Evolutionary conservation across 2,113 vertebrate species (phyloP).

Genomic region (Hippoglossus stenolepis): DNA sequence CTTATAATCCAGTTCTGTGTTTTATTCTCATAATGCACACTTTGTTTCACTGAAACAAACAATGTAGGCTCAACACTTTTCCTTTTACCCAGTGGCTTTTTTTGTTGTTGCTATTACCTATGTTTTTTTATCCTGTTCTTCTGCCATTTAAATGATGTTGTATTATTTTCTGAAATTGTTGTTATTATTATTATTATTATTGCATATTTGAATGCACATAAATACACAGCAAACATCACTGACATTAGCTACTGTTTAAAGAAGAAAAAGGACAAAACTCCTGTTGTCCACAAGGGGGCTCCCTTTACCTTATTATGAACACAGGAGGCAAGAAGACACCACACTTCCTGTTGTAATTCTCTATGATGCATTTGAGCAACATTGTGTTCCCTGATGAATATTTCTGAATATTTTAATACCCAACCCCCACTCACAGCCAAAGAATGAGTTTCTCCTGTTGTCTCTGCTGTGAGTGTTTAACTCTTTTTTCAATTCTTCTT

Average conservation of each 20-base stretch:
- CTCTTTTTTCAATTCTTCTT: neutral
- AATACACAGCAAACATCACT: neutral
- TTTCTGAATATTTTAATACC: neutral
- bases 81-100: no score
- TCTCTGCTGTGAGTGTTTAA: conserved; percentile 6
- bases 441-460: neutral
- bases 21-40: no score
- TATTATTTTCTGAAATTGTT: no score
- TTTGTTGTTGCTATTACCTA: no score
- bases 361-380: conserved; percentile 9
- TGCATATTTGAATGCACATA: neutral
- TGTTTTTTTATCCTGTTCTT: no score
- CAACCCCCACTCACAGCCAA: neutral
- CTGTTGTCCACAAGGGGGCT: conserved; percentile 69
- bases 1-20: neutral
- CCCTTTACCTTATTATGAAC: conserved; percentile 54
- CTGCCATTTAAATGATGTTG: no score
- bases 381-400: neutral
- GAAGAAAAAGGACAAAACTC: neutral
- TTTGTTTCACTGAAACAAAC: no score
- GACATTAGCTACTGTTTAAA: neutral
- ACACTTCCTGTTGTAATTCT: conserved; percentile 1
- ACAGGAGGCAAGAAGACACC: neutral
- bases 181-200: neutral
- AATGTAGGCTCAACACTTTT: no score